Conservation (phyloP, 1,140 invertebrate species). For the Habropoda laboriosa region DNA sequence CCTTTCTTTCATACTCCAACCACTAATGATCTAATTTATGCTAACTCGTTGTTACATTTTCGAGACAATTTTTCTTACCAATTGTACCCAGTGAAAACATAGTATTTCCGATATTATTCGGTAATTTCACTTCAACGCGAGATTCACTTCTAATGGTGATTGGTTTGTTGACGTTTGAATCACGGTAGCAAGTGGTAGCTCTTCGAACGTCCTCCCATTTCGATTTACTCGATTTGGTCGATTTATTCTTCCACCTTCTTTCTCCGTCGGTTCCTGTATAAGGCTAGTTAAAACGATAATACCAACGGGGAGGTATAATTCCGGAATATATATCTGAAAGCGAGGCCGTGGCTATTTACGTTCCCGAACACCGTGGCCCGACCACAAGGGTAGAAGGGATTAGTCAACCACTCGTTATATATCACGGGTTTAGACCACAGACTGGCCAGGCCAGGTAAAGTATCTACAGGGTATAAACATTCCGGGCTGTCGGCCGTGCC, state of each 20-base stretch:
- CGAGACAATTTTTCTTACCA: no score
- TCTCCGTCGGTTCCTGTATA: not conserved
- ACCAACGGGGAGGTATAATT: slow-evolving; percentile 30
- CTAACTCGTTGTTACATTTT: no score
- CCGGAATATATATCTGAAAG: slow-evolving; percentile 57
- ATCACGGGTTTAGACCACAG: slow-evolving; percentile 68
- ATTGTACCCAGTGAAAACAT: no score
- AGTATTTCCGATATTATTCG: no score
- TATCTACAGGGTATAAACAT: slow-evolving; percentile 70
- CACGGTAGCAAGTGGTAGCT: not conserved
- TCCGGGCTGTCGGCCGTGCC: slow-evolving; percentile 64
- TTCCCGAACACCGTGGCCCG: slow-evolving; percentile 32
- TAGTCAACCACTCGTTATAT: slow-evolving; percentile 75
- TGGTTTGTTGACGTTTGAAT: not conserved
- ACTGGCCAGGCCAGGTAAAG: slow-evolving; percentile 65
- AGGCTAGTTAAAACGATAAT: not conserved
- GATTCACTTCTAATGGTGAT: not conserved
- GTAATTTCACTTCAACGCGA: not conserved
- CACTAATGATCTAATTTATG: not conserved
- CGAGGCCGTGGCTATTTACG: slow-evolving; percentile 51
- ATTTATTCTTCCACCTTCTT: not conserved
- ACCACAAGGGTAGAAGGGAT: slow-evolving; percentile 68
- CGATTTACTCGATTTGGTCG: not conserved
- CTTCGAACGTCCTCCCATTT: not conserved
- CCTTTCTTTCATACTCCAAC: not conserved